Base-by-base conservation (phyloP, 2,113 vertebrate genomes). In the Xenopus laevis region DNA sequence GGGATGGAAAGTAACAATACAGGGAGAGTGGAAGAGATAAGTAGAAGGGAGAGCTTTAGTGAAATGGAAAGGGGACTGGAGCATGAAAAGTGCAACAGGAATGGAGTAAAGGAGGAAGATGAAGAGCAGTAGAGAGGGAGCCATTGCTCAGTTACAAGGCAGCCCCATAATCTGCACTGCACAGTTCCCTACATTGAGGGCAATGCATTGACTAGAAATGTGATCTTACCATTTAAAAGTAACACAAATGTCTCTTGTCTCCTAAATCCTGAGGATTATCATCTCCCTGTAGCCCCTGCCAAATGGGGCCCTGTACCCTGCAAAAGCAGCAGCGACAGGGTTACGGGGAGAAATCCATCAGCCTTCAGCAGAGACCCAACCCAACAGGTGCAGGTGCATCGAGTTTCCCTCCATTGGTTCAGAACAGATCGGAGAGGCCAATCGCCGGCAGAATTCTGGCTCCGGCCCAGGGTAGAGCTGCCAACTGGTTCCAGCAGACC, bases 381-480 rank as follows among this genome's bases (percentile, higher is more conserved):
- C 33, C 10, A 53, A 75, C 73, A 75, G 73, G 73, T 75, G 73
- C 65, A 62, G 65, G 18, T 64, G 64, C 72, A 59, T 65, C 57
- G 18, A 15, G 30, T 73, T 23, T 18, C 58, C n/a, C 44, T 57
- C 52, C 63, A 40, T 15, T 4, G 53, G 63, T 73, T 58, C 30
- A 2, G 21, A 10, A 52, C 44, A 23, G 21, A 10, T 62, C 52
- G 50, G 65, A 20, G 18, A 45, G 13, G 72, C 20, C 57, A 62
- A 65, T 27, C 69, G 46, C 23, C 63, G 73, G 73, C 73, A 75
- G 65, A 47, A 62, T 68, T 21, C 52, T 75, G 73, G 73, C 73
- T 13, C 46, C 9, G 6, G 4, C 46, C 73, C 23, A 68, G 47
- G 47, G 47, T 15, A 15, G 57, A 11, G n/a, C 13, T 33, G 72